These are phyloP conservation scores for Indri indri DNA, from an alignment of 2,113 vertebrate species.

Conservation along the genomic window DNA sequence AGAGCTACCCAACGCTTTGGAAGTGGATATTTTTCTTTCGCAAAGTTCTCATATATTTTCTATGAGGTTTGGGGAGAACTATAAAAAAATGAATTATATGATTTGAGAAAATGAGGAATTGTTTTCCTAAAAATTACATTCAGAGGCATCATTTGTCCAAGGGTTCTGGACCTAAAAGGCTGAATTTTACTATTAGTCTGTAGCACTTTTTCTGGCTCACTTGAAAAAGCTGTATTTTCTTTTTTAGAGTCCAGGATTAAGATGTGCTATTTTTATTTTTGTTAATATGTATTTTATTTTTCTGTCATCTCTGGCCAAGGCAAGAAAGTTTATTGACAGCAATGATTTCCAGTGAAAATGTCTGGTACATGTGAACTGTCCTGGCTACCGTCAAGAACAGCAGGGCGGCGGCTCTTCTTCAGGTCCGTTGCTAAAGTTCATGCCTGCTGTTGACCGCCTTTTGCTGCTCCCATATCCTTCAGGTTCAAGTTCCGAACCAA, in stretches of 20 bases:
- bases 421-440: too few relatives aligned
- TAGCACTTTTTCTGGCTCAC: background rate
- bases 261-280: background rate
- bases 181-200: background rate
- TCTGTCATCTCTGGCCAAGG: background rate
- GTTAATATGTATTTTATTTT: background rate
- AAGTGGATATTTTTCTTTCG: background rate
- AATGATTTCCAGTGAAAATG: background rate
- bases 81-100: background rate
- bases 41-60: background rate
- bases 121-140: background rate
- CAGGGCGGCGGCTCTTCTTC: background rate
- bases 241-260: background rate
- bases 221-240: background rate
- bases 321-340: background rate
- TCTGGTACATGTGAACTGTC: background rate
- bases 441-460: rapidly evolving
- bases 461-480: background rate
- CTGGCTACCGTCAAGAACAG: background rate
- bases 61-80: background rate
- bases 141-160: background rate
- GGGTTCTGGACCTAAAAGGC: background rate
- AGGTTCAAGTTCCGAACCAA: background rate
- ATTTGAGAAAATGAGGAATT: background rate
- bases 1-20: background rate